Percentiles rank a stretch among this genome's conserved stretches.
These are phyloP conservation scores for Drosophila rellima DNA, from an alignment of 2,888 invertebrate species.

Conservation along the genomic window DNA sequence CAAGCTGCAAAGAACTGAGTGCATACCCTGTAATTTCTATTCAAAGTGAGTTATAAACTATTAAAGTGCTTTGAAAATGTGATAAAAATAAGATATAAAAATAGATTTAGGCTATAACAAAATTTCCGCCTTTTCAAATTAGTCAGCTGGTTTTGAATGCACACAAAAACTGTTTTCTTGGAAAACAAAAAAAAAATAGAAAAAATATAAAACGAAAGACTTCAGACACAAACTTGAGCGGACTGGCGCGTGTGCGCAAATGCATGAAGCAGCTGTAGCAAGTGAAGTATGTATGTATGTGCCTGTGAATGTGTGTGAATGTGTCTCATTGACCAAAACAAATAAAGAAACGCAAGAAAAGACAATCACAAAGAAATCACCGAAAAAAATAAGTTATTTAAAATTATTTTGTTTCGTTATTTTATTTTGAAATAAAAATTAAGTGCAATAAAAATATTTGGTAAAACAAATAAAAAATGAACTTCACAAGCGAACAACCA, in stretches of 20 bases:
- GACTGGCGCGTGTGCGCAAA: conserved; percentile 62
- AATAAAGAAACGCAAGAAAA: conserved; percentile 39
- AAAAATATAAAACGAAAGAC: conserved; percentile 67
- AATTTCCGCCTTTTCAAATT: conserved; percentile 43
- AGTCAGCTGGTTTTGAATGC: conserved; percentile 26
- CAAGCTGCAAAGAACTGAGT: conserved; percentile 16
- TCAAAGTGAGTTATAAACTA: conserved; percentile 8
- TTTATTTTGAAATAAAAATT: conserved; percentile 15
- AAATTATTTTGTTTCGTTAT: conserved; percentile 36
- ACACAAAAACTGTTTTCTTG: conserved; percentile 11
- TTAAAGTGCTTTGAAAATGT: conserved; percentile 6
- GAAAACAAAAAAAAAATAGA: conserved; percentile 22
- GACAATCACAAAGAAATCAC: conserved; percentile 25
- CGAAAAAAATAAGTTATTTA: conserved; percentile 49
- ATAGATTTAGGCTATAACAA: conserved; percentile 13
- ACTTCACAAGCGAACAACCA: conserved; percentile 33
- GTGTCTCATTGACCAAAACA: conserved; percentile 49
- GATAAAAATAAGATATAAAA: conserved; percentile 4
- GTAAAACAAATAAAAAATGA: conserved; percentile 31
- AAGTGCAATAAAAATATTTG: conserved; percentile 52
- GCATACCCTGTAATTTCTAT: not conserved
- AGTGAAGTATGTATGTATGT: conserved; percentile 34
- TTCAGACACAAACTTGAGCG: conserved; percentile 75
- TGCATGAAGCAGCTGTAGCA: conserved; percentile 56
- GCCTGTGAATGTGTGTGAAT: conserved; percentile 27